Base-by-base conservation (phyloP, 2,113 vertebrate species). In the Rhea pennata region DNA sequence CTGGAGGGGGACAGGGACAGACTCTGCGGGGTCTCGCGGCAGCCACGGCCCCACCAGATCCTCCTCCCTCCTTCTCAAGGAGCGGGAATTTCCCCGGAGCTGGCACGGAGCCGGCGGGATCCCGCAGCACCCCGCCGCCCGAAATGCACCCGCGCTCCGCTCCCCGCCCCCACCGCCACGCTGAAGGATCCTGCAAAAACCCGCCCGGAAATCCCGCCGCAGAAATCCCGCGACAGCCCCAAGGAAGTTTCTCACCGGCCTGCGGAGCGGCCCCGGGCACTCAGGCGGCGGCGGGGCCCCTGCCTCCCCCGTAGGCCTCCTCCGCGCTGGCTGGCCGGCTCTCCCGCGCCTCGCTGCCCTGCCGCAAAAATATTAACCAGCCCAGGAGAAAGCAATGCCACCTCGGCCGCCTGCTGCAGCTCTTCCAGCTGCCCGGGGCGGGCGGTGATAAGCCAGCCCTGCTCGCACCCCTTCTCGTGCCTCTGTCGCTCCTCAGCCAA, bases 281-380 rank as follows among this genome's bases (percentile, higher is more conserved):
- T 2, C 9, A 12, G 31, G 73, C 9, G 22, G 77, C 76, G 0
- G 39, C 26, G 67, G 72, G 82, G 39, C 74, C 72, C 69, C 79
- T 87, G 87, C 85, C 93, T 94, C 94, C 84, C 93, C 87, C 2
- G 33, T 77, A 81, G 86, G 84, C 92, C 67, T 93, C 56, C 82
- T 90, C 85, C n/a, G 88, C 84, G 70, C 29, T 15, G 54, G 29
- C 29, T 77, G 15, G 66, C 75, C 23, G 74, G 75, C 82, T 80
- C 75, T 88, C 84, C 27, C 15, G 62, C 33, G 4, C 36, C 22
- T 31, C 10, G 36, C 31, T 31, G 22, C 61, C 23, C 66, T 17
- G 70, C 75, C 50, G 16, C 62, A 77, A 85, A 97, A 94, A 92
- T 14, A 97, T 96, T 95, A 96, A 97, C 93, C 88, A 95, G 67